Base-by-base conservation (phyloP, 92 coral and sea anemone genomes). In the Bergia puertoricense region DNA sequence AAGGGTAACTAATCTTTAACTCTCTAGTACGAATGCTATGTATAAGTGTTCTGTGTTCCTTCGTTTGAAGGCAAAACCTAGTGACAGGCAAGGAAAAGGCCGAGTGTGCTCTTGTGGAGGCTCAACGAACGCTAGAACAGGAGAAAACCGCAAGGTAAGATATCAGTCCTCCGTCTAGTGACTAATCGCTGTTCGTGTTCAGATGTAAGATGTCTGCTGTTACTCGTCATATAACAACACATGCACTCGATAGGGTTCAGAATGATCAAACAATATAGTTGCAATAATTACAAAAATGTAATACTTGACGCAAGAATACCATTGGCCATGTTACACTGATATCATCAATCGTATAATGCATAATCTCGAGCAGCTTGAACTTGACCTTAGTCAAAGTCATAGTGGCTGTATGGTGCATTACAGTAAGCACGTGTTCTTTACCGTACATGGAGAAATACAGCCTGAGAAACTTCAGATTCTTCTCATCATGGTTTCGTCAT, bases 121-220 rank as follows among this genome's bases (percentile, higher is more conserved):
- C 67, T 36, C 92, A 90, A 20, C 89, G 96, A 71, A 77, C 91
- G 9, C 77, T 89, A 40, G 98, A 95, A 79, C 96, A 95, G 66
- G 96, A 95, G 37, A 95, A 93, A 88, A 71, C 90, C 41, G 77
- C 94, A 18, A 91, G 94, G 98, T 94, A 62, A 18, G 57, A 65
- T 71, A 68, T 5, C 10, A 10, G 8, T 67, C 67, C 45, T 6
- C 6, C 37, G 20, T 16, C 0, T 18, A 5, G 69, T 62, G 69
- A 22, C 69, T 62, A 62, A 16, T 23, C n/a, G 69, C 74, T 68
- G 1, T 68, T 7, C n/a, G 74, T 68, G 8, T 36, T 68, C 2
- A n/a, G 38, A n/a, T 68, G 38, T 66, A n/a, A 8, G 59, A 54
- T 54, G 59, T 54, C 59, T 54, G 59, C 3, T 54, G 59, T 1